Evolutionary conservation across 2,888 invertebrate species (phyloP), one percentile per base, ranked within the genome.

Genomic region (Plebejus anna): DNA sequence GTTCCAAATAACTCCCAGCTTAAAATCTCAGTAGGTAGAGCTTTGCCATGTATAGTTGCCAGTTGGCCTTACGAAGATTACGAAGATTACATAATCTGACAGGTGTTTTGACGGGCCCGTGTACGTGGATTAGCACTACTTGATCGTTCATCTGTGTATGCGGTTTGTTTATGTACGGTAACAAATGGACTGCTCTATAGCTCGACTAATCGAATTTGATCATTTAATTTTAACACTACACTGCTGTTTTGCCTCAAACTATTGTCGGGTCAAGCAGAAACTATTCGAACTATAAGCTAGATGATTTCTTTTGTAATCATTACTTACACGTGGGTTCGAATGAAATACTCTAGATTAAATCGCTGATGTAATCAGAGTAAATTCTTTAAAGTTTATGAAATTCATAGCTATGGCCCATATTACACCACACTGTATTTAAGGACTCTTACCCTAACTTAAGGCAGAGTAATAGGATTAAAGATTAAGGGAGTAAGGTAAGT

Each of bases 81-180:
- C 72, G 5, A 47, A 22, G 5, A 9, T 72, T 22, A 32, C 5
- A 28, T 73, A 32, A 73, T 55, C 51, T 55, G 51, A 73, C 51
- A 28, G 72, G 47, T 32, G 51, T 73, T 32, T 47, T 22, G 47
- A 72, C 47, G 28, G 22, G 28, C 32, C 0, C 28, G 55, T 55
- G 28, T 51, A 51, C 72, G 47, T 42, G 51, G 55, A 73, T 73
- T 28, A 73, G 73, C 9, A 28, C 55, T 73, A 73, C 73, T 73
- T 55, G 51, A 73, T 73, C 51, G 51, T 22, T 72, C 11, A 72
- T 28, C 71, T 22, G 47, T 22, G 51, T 36, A 51, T 51, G 73
- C 55, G 55, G 55, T 51, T 51, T 51, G 55, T 51, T 73, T 73
- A 36, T 55, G 32, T 73, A 13, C 28, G 73, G 47, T 13, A 22